Conservation (phyloP, 1,140 invertebrate species). For the Drosophila melanica region DNA sequence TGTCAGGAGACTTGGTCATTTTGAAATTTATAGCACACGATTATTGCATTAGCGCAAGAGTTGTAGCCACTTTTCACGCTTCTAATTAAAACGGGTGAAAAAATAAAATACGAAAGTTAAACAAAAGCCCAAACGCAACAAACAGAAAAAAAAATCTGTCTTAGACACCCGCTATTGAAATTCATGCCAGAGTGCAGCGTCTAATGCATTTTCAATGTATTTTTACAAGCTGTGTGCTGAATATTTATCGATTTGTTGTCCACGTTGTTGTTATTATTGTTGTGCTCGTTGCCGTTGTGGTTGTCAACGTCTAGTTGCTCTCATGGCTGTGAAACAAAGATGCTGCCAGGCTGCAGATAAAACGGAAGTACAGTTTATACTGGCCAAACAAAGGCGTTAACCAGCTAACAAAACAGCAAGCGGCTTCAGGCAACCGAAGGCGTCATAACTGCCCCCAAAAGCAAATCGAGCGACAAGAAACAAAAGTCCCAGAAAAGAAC, state of each 20-base stretch:
- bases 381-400: constrained; percentile 69
- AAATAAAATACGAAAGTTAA: constrained; percentile 9
- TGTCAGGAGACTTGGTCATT: constrained; percentile 55
- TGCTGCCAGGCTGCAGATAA: constrained; percentile 44
- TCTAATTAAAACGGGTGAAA: constrained; percentile 57
- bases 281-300: not conserved
- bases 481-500: not conserved
- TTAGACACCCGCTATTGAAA: constrained; percentile 51
- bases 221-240: constrained; percentile 70
- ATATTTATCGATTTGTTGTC: constrained; percentile 76
- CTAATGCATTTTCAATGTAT: constrained; percentile 82
- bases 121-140: constrained; percentile 19
- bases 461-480: constrained; percentile 20
- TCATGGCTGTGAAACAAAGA: constrained; percentile 58
- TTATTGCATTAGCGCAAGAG: constrained; percentile 63
- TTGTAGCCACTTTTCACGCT: constrained; percentile 44
- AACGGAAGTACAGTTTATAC: constrained; percentile 77
- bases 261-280: constrained; percentile 15
- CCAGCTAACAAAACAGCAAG: constrained; percentile 51
- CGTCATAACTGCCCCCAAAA: constrained; percentile 14
- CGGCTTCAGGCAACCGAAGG: constrained; percentile 8
- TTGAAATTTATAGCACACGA: constrained; percentile 77
- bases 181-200: constrained; percentile 66
- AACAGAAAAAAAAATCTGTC: constrained; percentile 1
- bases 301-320: constrained; percentile 4